These are phyloP conservation scores for Gracilinanus agilis DNA, from an alignment of 2,113 vertebrate genomes.

Conservation along the genomic window DNA sequence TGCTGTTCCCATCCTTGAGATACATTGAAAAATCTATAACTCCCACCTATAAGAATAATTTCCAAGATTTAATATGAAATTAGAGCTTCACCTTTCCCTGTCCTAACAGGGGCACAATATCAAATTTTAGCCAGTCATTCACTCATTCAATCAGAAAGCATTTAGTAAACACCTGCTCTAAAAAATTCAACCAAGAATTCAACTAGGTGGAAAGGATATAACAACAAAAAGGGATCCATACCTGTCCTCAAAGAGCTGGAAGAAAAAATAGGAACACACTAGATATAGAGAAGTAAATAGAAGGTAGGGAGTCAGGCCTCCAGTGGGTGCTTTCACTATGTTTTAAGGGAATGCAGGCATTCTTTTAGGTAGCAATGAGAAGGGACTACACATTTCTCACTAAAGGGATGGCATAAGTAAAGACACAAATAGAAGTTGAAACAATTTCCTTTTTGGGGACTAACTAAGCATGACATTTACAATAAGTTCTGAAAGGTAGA, in stretches of 20 bases:
- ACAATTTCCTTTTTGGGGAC: too few relatives aligned
- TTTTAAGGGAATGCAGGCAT: neutral
- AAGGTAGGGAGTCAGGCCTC: neutral
- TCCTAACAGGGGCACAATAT: neutral
- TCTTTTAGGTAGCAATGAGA: neutral
- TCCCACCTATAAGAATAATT: constrained; percentile 90
- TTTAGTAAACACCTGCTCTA: neutral
- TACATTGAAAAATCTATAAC: constrained; percentile 99
- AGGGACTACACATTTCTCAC: neutral
- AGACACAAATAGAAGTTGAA: neutral
- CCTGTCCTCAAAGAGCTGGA: neutral
- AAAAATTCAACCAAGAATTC: neutral
- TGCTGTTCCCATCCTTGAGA: constrained; percentile 97
- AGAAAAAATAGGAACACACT: constrained; percentile 12
- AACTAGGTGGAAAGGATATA: neutral
- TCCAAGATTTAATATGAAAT: constrained; percentile 55
- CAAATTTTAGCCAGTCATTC: neutral
- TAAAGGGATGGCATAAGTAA: neutral
- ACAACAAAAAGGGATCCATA: neutral
- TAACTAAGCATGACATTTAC: neutral
- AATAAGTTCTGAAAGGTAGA: neutral
- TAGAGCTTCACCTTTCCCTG: neutral
- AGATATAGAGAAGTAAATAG: neutral
- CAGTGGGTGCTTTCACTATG: neutral
- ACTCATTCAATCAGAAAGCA: constrained; percentile 3